Evolutionary conservation across 37 sponge, comb jelly and placozoan genomes (phyloP), one percentile per base, ranked within the genome.

Genomic region (Oscarella lobularis): DNA sequence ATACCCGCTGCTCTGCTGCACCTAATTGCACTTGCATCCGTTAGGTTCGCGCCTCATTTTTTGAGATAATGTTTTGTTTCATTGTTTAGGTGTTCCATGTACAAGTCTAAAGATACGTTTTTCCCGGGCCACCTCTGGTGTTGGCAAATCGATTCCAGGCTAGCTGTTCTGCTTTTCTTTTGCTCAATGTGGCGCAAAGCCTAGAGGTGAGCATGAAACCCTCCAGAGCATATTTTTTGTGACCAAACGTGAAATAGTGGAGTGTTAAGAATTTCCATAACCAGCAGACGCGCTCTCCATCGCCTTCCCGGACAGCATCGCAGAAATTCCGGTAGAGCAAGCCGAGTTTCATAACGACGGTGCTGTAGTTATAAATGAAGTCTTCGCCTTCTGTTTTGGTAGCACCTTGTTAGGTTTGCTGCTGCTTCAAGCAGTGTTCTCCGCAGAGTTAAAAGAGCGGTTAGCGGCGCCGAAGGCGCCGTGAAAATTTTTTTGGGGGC

Each of bases 61-160:
- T 48, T 48, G 60, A 48, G 60, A 48, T 48, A 9, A 27, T 9
- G 14, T 48, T 48, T 48, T 48, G 60, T 48, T 48, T 9, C 60
- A 48, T 48, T 9, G 60, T 48, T 48, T 27, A 48, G 60, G 60
- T 20, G 60, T 48, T 48, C 60, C 60, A 48, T 9, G 20, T 9
- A 9, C 60, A 48, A 20, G 60, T 48, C 60, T 20, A 48, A 20
- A 48, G 60, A 20, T 9, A 48, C 20, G 20, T 48, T 48, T 48
- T 48, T 48, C 60, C 60, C 20, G 60, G 60, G 60, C 60, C 60
- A 48, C 60, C 60, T 48, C 20, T 48, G 60, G 60, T 48, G 60
- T 48, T 48, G 14, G 20, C 60, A 48, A 9, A 27, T 48, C 60
- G 9, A 48, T 48, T 48, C 60, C 60, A 48, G 14, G 9, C 20